Percentiles rank a stretch among this genome's conserved stretches.
Conservation (phyloP, 2,888 invertebrate genomes). For the Chymomyza caudatula region DNA sequence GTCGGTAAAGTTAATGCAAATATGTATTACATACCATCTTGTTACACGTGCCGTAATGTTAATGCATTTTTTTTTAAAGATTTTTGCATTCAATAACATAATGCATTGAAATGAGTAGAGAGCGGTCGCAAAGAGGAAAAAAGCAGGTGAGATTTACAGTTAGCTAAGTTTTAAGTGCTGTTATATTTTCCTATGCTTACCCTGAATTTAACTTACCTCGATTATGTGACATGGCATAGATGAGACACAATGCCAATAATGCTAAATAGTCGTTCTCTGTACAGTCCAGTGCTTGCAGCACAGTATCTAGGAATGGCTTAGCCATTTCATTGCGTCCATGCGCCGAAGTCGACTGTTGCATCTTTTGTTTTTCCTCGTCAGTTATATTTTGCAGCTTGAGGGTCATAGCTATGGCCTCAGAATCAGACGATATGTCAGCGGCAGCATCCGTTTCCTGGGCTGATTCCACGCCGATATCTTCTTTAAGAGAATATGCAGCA, state of each 20-base stretch:
- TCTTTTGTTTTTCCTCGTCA: conserved; percentile 93
- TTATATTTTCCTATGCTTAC: conserved; percentile 6
- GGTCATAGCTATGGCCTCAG: conserved; percentile 72
- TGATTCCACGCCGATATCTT: conserved; percentile 58
- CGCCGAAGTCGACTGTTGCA: conserved; percentile 64
- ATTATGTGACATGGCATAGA: conserved; percentile 96
- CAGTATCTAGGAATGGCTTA: conserved; percentile 89
- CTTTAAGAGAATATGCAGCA: conserved; percentile 52
- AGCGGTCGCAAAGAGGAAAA: conserved; percentile 14
- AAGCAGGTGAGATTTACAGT: conserved; percentile 26
- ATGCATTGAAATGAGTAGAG: conserved; percentile 45
- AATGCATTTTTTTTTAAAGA: conserved; percentile 34
- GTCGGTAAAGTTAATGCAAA: conserved; percentile 37
- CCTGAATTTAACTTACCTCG: conserved; percentile 83
- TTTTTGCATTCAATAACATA: conserved; percentile 41
- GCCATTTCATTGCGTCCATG: conserved; percentile 49
- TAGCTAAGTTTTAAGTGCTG: conserved; percentile 16
- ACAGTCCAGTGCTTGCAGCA: conserved; percentile 91
- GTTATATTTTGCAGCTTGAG: conserved; percentile 84
- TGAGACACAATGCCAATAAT: conserved; percentile 91
- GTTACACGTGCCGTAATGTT: conserved; percentile 44
- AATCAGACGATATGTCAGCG: conserved; percentile 21
- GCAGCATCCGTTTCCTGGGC: conserved; percentile 44
- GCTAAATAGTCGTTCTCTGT: conserved; percentile 96
- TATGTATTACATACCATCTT: conserved; percentile 72